Percentiles rank a stretch among this genome's conserved stretches.
Evolutionary conservation across 2,888 invertebrate species (phyloP).

Genomic region (Arenicola marina): DNA sequence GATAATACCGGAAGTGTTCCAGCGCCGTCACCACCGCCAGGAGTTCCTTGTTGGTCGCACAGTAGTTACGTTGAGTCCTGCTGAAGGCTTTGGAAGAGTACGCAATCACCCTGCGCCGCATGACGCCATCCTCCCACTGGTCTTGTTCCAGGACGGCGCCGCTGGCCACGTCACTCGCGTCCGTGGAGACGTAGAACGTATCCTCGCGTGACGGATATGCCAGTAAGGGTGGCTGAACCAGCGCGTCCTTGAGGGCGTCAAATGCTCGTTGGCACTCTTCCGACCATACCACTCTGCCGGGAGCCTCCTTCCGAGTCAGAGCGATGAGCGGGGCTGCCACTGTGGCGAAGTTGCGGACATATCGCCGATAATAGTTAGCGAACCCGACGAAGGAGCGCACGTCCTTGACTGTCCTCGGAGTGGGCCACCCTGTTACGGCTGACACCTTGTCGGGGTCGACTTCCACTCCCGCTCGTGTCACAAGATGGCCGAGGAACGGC

Average conservation of each 20-base stretch:
- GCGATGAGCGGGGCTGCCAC: background rate
- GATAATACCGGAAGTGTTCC: no score
- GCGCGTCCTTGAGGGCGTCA: background rate
- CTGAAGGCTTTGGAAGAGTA: no score
- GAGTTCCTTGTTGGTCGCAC: no score
- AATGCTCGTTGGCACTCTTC: background rate
- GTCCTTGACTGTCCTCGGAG: background rate
- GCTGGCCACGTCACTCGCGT: no score
- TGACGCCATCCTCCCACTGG: no score
- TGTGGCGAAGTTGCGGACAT: background rate
- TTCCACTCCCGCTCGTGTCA: background rate
- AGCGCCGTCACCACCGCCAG: no score
- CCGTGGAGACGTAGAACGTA: no score
- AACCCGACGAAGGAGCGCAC: conserved; percentile 7
- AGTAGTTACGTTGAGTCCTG: no score
- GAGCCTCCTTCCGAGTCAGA: background rate
- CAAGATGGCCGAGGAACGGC: background rate
- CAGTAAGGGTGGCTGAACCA: conserved; percentile 2
- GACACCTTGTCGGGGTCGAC: background rate
- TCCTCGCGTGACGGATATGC: no score
- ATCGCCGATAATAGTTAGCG: conserved; percentile 5
- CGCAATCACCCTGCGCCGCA: no score
- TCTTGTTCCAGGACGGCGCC: no score
- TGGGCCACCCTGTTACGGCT: background rate
- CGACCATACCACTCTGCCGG: background rate